phyloP scores from a whole-genome alignment of 2,797 vertebrate species.

The Onychomys leucogaster region DNA sequence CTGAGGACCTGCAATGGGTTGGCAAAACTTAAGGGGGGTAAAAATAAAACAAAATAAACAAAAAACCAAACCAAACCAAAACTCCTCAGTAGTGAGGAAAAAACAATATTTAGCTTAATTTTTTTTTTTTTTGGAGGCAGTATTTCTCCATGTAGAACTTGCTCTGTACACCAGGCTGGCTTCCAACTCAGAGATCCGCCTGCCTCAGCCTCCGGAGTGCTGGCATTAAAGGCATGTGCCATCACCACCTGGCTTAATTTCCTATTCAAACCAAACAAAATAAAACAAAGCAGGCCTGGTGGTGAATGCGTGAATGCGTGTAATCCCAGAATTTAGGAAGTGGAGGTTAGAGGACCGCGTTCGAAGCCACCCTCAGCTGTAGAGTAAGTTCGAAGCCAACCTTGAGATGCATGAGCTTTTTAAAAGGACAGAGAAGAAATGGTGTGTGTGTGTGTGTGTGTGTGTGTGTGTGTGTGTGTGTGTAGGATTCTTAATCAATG shows the following conservation, averaged over 20 bases:
- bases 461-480: background rate
- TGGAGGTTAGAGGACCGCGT: background rate
- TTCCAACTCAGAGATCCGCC: background rate
- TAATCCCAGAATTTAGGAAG: background rate
- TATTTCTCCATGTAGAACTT: background rate
- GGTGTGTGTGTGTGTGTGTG: background rate
- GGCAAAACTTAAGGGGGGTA: background rate
- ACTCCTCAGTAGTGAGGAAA: background rate
- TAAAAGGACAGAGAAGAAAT: background rate
- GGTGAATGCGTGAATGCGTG: background rate
- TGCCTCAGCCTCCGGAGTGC: background rate
- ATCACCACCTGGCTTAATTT: background rate
- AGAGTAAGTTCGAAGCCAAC: background rate
- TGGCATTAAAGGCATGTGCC: background rate
- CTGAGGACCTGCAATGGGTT: background rate
- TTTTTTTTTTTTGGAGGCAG: background rate
- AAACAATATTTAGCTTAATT: background rate
- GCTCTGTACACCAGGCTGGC: background rate
- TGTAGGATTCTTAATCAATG: slow-evolving; percentile 29
- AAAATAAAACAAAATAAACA: background rate
- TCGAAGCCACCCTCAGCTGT: background rate
- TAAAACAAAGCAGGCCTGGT: background rate
- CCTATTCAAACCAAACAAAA: background rate
- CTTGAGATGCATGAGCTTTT: background rate
- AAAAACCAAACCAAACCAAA: background rate